These are phyloP conservation scores for Petaurus breviceps DNA, from an alignment of 2,113 vertebrate species.

Conservation along the genomic window DNA sequence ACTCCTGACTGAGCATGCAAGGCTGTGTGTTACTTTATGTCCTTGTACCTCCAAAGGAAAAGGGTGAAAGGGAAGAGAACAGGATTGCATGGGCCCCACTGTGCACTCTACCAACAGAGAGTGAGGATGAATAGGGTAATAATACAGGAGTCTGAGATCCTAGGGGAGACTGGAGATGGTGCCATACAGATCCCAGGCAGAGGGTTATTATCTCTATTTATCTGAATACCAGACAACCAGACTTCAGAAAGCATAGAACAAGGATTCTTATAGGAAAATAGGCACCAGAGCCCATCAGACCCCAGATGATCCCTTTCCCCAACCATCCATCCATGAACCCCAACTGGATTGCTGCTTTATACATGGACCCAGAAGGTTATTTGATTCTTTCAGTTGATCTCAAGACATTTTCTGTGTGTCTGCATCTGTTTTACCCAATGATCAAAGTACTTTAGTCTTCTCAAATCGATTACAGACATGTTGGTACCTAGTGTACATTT, in stretches of 20 bases:
- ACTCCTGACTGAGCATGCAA: slow-evolving; percentile 36
- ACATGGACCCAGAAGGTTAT: background rate
- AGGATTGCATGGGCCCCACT: background rate
- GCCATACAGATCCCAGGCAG: background rate
- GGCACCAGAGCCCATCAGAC: background rate
- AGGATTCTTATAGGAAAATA: background rate
- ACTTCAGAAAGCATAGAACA: background rate
- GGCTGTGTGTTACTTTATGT: slow-evolving; percentile 25
- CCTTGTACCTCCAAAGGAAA: background rate
- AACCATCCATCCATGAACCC: background rate
- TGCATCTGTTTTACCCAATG: background rate
- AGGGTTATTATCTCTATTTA: slow-evolving; percentile 31
- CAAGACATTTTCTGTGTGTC: background rate
- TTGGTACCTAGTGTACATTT: background rate
- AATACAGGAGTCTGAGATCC: background rate
- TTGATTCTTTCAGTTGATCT: background rate
- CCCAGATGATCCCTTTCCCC: background rate
- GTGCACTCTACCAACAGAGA: slow-evolving; percentile 13
- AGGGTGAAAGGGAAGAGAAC: background rate
- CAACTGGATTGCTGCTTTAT: background rate
- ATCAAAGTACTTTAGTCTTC: background rate
- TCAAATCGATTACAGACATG: background rate
- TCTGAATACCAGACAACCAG: background rate
- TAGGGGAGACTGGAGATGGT: background rate
- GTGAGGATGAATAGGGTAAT: background rate